Evolutionary conservation across 2,797 vertebrate genomes (phyloP), one percentile per base, ranked within the genome.

Genomic region (Mormyrops attenuatus): DNA sequence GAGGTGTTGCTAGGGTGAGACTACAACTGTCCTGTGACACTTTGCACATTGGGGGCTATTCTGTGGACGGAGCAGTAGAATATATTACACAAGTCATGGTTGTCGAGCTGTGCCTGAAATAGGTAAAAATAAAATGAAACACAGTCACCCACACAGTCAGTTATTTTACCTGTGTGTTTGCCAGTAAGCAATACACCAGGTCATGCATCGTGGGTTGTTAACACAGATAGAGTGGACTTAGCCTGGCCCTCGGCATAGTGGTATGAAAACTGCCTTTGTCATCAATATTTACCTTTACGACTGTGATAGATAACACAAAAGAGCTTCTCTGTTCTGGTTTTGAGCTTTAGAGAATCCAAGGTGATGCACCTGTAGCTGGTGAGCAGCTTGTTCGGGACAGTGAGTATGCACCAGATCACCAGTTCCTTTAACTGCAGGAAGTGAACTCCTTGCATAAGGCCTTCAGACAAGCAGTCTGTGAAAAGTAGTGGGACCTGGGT

Each of bases 401-500:
- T 41, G 3, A 49, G 50, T 26, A 11, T 85, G 26, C 22, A 15
- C 44, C n/a, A n/a, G 66, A 63, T 90, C 73, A 90, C 30, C 30
- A 4, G 47, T 53, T 85, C 15, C 22, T 41, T 85, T 17, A 88
- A 88, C 30, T 88, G 47, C 55, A 34, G 34, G 82, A 88, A 88
- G 88, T 60, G 44, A 17, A 13, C 26, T 38, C 63, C 38, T 88
- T 44, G 53, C 20, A 89, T 34, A 82, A 80, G 50, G 38, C 34
- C 66, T 41, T 49, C 20, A 63, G 86, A 89, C 20, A 89, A 60
- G 26, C 63, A 60, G 30, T 85, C 80, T 88, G 63, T 85, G 41
- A 84, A 17, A 49, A 88, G 69, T 55, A 85, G 89, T 84, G 52
- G 85, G 57, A 85, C 88, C 88, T 82, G 53, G 85, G 69, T 30